Evolutionary conservation across 2,888 invertebrate species (phyloP).

Genomic region (Dolichopus griseipennis): DNA sequence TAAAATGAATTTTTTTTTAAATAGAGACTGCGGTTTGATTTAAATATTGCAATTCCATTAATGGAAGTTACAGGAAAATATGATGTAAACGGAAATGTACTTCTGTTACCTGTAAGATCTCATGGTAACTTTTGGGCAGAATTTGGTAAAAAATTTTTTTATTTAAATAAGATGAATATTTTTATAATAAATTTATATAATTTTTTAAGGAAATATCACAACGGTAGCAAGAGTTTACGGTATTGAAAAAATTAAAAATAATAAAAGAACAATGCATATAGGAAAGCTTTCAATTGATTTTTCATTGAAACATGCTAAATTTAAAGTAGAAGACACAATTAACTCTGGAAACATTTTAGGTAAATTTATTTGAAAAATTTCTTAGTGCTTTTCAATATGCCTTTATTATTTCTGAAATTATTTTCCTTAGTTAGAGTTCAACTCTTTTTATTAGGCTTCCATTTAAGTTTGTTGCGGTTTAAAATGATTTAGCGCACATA

Average conservation of each 20-base stretch:
- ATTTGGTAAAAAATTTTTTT: conserved; percentile 53
- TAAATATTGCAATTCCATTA: conserved; percentile 53
- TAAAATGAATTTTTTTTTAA: conserved; percentile 45
- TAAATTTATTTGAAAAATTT: conserved; percentile 38
- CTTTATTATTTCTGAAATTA: too few species aligned
- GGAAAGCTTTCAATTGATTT: conserved; percentile 62
- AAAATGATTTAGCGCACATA: too few species aligned
- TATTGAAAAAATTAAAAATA: conserved; percentile 52
- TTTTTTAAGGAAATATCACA: conserved; percentile 56
- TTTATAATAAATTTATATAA: conserved; percentile 8
- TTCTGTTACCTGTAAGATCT: conserved; percentile 68
- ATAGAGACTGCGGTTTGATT: conserved; percentile 53
- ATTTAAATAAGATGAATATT: conserved; percentile 10
- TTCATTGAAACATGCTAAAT: conserved; percentile 58
- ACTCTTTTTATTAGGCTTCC: too few species aligned
- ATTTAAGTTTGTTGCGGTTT: too few species aligned
- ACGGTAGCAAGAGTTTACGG: conserved; percentile 64
- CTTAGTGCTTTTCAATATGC: too few species aligned
- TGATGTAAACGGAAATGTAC: conserved; percentile 67
- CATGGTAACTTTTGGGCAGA: conserved; percentile 74
- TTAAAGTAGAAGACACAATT: conserved; percentile 61
- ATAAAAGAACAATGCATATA: conserved; percentile 58
- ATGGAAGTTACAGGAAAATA: conserved; percentile 68
- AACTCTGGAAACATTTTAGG: conserved; percentile 71
- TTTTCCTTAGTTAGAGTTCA: too few species aligned